phyloP scores from a whole-genome alignment of 2,888 invertebrate species.

The Machimus rusticus region DNA sequence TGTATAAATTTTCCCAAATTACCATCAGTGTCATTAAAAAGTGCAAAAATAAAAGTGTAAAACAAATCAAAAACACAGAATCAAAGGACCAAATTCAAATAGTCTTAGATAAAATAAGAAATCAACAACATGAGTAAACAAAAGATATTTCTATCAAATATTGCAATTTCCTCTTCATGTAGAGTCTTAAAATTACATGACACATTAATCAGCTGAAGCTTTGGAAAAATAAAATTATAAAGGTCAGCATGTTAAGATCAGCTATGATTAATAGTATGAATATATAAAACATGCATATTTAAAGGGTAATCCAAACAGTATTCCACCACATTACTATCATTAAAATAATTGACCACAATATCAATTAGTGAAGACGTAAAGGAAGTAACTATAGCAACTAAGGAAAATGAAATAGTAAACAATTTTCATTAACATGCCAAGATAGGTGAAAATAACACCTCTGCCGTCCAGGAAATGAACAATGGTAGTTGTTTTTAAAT shows the following conservation, averaged over 20 bases:
- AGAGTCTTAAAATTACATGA: not conserved
- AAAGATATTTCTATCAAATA: not conserved
- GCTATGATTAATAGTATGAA: not conserved
- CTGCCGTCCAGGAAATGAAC: not conserved
- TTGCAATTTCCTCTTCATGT: no score
- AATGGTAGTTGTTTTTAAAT: not conserved
- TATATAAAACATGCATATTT: not conserved
- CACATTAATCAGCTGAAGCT: no score
- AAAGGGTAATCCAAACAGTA: no score
- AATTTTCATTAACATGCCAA: not conserved
- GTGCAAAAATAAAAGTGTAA: not conserved
- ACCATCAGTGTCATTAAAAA: no score
- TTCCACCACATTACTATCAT: not conserved
- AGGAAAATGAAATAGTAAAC: not conserved
- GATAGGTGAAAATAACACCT: not conserved
- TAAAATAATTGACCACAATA: not conserved
- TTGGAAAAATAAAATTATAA: not conserved
- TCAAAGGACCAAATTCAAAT: not conserved
- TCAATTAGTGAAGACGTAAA: not conserved
- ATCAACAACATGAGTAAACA: not conserved
- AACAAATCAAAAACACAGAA: not conserved
- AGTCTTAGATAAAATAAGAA: not conserved
- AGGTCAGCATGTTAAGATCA: not conserved
- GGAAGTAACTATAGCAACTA: not conserved
- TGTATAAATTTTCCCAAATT: no score